A percentile compares a stretch with the other conserved stretches of the same genome.
Evolutionary conservation across 2,113 vertebrate genomes (phyloP).

Genomic region (Sturnus vulgaris): DNA sequence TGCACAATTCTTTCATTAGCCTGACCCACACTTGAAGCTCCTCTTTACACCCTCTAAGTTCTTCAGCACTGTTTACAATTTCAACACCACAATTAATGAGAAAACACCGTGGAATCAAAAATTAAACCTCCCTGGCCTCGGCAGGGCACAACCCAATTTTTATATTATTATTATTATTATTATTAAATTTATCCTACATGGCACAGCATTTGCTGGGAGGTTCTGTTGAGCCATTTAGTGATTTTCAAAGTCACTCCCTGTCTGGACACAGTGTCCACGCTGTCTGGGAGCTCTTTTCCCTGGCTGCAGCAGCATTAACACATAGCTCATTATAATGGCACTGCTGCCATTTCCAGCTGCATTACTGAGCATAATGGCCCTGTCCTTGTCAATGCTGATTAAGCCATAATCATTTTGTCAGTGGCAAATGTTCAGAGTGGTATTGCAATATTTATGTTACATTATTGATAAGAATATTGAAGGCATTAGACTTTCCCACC

Average conservation of each 20-base stretch:
- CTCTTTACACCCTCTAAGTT: background rate
- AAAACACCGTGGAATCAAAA: background rate
- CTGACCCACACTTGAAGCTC: background rate
- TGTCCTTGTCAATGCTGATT: constrained; percentile 34
- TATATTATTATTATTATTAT: background rate
- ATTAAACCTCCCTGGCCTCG: background rate
- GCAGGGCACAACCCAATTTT: background rate
- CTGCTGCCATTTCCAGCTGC: background rate
- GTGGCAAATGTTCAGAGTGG: background rate
- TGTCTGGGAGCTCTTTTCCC: background rate
- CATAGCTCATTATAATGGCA: background rate
- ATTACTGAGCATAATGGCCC: background rate
- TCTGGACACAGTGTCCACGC: background rate
- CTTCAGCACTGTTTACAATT: background rate
- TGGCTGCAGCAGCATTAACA: background rate
- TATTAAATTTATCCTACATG: background rate
- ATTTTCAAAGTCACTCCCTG: background rate
- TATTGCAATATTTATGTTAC: constrained; percentile 29
- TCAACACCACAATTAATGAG: background rate
- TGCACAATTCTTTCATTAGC: background rate
- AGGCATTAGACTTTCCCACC: background rate
- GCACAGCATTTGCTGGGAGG: background rate
- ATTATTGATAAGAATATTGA: constrained; percentile 30
- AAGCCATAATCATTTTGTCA: constrained; percentile 5
- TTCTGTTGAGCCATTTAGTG: background rate